These are phyloP conservation scores for Pangasianodon gigas DNA, from an alignment of 2,113 vertebrate species.

Conservation along the genomic window DNA sequence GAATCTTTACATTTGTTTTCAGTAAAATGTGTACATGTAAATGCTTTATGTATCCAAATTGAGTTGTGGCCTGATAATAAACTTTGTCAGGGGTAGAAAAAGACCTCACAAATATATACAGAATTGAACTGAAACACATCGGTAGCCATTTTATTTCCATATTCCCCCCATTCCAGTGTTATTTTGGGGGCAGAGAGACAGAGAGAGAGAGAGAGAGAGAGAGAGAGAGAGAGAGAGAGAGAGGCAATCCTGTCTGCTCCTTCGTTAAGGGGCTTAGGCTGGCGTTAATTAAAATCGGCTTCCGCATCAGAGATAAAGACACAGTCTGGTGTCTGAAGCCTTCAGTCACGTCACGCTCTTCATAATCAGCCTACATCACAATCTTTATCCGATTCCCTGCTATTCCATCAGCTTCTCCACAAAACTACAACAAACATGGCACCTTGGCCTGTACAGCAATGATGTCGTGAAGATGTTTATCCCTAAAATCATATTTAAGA, in stretches of 20 bases:
- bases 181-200: not conserved
- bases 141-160: not conserved
- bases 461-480: not conserved
- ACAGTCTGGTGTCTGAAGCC: slow-evolving; percentile 43
- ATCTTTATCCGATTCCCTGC: not conserved
- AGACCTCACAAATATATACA: not conserved
- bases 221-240: not conserved
- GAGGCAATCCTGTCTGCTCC: slow-evolving; percentile 35
- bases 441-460: not conserved
- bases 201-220: not conserved
- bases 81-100: too few species aligned
- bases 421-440: not conserved
- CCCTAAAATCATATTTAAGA: not conserved
- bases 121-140: not conserved
- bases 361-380: not conserved
- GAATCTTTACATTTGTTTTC: not conserved
- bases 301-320: slow-evolving; percentile 53
- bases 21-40: not conserved
- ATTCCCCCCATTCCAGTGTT: not conserved
- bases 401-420: not conserved
- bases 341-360: not conserved
- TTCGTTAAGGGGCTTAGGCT: slow-evolving; percentile 59
- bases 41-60: not conserved
- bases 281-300: slow-evolving; percentile 62
- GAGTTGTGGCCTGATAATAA: too few species aligned